These are phyloP conservation scores for Ferdinandea cuprea DNA, from an alignment of 2,888 invertebrate species.

Conservation along the genomic window DNA sequence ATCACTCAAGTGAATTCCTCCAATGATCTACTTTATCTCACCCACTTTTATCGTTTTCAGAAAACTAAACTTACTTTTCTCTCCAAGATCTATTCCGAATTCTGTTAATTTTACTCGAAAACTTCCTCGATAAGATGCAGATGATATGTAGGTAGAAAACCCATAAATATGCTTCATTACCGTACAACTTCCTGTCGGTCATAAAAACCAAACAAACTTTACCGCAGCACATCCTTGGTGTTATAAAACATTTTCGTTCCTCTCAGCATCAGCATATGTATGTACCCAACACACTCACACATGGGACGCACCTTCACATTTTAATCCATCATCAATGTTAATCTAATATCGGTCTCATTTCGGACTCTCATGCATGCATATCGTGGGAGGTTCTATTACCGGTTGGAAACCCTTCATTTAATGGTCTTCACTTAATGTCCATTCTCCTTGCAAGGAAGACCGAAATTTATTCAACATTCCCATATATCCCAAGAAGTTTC, in stretches of 20 bases:
- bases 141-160: background rate
- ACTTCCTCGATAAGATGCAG: no score
- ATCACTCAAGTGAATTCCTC: no score
- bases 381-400: background rate
- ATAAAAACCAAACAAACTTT: conserved; percentile 43
- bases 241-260: background rate
- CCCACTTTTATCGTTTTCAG: no score
- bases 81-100: no score
- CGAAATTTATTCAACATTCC: conserved; percentile 50
- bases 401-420: conserved; percentile 36
- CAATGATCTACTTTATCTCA: no score
- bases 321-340: conserved; percentile 64
- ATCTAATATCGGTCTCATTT: conserved; percentile 52
- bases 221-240: conserved; percentile 3
- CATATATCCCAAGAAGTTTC: conserved; percentile 37
- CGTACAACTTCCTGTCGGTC: conserved; percentile 27
- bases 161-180: conserved; percentile 38
- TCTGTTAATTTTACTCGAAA: no score
- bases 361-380: conserved; percentile 39
- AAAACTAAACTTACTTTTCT: no score
- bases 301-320: conserved; percentile 39
- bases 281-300: conserved; percentile 8
- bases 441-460: conserved; percentile 31
- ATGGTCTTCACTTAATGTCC: conserved; percentile 38
- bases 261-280: background rate